Evolutionary conservation across 2,888 invertebrate species (phyloP).

Genomic region (Oxyscelio sp.): DNA sequence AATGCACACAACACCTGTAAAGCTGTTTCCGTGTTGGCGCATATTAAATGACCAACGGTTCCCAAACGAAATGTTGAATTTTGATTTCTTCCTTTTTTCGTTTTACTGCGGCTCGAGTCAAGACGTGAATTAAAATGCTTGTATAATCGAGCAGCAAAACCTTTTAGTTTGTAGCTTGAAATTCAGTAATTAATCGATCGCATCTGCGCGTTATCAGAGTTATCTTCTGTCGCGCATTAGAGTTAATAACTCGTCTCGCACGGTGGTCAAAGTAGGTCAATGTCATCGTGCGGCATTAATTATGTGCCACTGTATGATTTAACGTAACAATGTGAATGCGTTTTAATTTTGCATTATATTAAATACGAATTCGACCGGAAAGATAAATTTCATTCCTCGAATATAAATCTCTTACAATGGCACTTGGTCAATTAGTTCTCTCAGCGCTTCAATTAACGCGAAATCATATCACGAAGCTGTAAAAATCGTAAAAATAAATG

Average conservation of each 20-base stretch:
- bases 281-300: slow-evolving; percentile 1
- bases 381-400: neutral
- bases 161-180: too few species aligned
- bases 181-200: slow-evolving; percentile 6
- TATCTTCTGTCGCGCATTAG: neutral
- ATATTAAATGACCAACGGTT: slow-evolving; percentile 18
- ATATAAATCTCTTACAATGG: slow-evolving; percentile 1
- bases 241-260: too few species aligned
- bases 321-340: slow-evolving; percentile 8
- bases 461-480: slow-evolving; percentile 3
- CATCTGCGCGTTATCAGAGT: neutral
- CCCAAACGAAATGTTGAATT: neutral
- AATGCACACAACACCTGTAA: slow-evolving; percentile 22
- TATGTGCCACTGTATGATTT: slow-evolving; percentile 2
- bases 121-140: too few species aligned
- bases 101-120: too few species aligned
- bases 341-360: slow-evolving; percentile 39
- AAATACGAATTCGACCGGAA: slow-evolving; percentile 44
- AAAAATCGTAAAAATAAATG: slow-evolving; percentile 25
- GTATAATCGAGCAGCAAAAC: too few species aligned
- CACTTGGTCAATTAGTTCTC: slow-evolving; percentile 5
- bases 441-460: neutral
- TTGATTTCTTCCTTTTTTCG: too few species aligned
- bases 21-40: slow-evolving; percentile 39
- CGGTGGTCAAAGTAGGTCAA: slow-evolving; percentile 10